Percentiles rank a stretch among this genome's conserved stretches.
These are phyloP conservation scores for Ips typographus DNA, from an alignment of 1,140 invertebrate genomes.

Conservation along the genomic window DNA sequence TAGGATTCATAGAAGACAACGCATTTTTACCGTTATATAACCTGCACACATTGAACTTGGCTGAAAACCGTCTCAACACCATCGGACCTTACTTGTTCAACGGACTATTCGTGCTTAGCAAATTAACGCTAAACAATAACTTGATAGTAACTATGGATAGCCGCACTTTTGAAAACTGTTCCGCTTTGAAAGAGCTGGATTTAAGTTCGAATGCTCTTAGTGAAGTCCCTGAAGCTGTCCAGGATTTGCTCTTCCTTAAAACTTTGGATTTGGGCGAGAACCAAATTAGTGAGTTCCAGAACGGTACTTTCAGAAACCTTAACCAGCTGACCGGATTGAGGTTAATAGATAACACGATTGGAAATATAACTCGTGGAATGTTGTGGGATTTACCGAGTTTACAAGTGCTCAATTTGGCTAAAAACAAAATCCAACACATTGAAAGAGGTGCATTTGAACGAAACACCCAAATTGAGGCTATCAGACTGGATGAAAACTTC, in stretches of 20 bases:
- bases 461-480: conserved; percentile 77
- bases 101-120: conserved; percentile 79
- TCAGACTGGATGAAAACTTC: conserved; percentile 83
- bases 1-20: conserved; percentile 82
- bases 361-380: conserved; percentile 81
- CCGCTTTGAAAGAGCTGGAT: conserved; percentile 86
- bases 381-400: conserved; percentile 80
- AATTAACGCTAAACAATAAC: conserved; percentile 83
- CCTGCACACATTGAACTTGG: conserved; percentile 81
- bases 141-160: conserved; percentile 75
- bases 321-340: conserved; percentile 82
- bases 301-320: conserved; percentile 80
- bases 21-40: conserved; percentile 85
- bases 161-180: conserved; percentile 87
- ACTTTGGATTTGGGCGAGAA: conserved; percentile 87
- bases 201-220: conserved; percentile 81
- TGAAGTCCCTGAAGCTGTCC: conserved; percentile 78
- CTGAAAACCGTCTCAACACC: conserved; percentile 79
- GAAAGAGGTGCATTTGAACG: conserved; percentile 79
- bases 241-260: conserved; percentile 78
- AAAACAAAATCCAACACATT: conserved; percentile 83
- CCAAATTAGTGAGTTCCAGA: conserved; percentile 75
- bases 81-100: conserved; percentile 81
- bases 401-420: conserved; percentile 82
- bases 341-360: conserved; percentile 83